Evolutionary conservation across 1,140 invertebrate species (phyloP), one percentile per base, ranked within the genome.

Genomic region (Lepidurus arcticus): DNA sequence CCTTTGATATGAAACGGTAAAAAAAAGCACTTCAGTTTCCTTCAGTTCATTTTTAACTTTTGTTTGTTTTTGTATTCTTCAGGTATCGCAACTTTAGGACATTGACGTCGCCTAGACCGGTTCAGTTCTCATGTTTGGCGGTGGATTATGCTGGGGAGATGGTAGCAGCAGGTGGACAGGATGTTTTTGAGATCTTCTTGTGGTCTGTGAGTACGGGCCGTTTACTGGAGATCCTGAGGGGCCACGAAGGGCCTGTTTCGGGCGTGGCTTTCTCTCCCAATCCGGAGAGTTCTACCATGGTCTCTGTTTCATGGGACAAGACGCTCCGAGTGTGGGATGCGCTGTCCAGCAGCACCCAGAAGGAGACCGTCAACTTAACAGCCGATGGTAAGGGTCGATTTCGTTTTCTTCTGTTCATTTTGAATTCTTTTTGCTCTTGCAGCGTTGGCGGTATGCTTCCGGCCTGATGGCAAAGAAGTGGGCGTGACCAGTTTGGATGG

Each of bases 71-170:
- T 26, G 78, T 81, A 78, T 78, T 79, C 82, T 85, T 77, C 82
- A 93, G 93, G 80, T 99, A 99, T 86, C 92, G 97, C 77, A 99
- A 99, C 85, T 99, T 99, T 86, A 90, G 95, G 80, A 99, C 97
- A 0, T 92, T 98, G 76, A 95, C 96, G 0, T 94, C 95, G 0
- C 94, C 95, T 0, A 88, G 90, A 80, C 92, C 94, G 0, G 93
- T 93, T 0, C 97, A 99, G 86, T 98, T 99, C 85, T 90, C 91
- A n/a, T 96, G 94, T 84, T 87, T 98, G 3, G 90, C 95, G 1
- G 84, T 98, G 9, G 97, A 99, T 84, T 87, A 89, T 7, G 94
- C 92, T 82, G 92, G 95, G 43, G 96, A 98, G 83, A 90, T 99
- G 81, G 90, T 98, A 42, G 94, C 93, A 43, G 96, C 97, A 8